Conservation (phyloP, 1,140 invertebrate species). For the Wiebesia pumilae region DNA sequence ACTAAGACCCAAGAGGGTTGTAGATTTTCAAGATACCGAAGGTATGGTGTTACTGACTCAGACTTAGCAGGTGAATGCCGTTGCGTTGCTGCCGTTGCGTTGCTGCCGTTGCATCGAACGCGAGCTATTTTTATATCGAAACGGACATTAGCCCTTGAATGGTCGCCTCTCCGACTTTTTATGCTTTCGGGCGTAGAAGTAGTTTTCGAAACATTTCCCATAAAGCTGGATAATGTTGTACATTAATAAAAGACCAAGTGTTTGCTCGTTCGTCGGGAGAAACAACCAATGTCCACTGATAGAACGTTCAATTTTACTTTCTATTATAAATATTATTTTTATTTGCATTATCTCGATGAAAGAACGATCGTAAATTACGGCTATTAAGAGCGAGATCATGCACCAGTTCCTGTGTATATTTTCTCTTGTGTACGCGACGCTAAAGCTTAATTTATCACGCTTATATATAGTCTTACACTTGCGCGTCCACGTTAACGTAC, state of each 20-base stretch:
- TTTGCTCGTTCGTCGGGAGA: not conserved
- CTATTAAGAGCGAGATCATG: constrained; percentile 16
- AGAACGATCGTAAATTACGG: not conserved
- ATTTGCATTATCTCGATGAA: constrained; percentile 20
- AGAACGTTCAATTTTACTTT: constrained; percentile 4
- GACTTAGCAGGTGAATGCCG: constrained; percentile 45
- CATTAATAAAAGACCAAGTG: constrained; percentile 1
- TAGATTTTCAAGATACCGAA: constrained; percentile 50
- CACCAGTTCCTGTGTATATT: constrained; percentile 4
- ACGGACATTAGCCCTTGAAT: constrained; percentile 4
- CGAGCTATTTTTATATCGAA: constrained; percentile 41
- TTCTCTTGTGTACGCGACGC: constrained; percentile 6
- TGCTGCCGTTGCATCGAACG: not conserved
- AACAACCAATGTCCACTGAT: not conserved
- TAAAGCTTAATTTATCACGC: constrained; percentile 44
- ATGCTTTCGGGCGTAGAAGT: not conserved
- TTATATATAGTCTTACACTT: constrained; percentile 8
- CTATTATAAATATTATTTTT: constrained; percentile 29
- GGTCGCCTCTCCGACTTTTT: constrained; percentile 1
- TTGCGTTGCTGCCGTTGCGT: not conserved
- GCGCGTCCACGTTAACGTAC: not conserved
- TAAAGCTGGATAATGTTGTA: constrained; percentile 8
- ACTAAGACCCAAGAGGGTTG: constrained; percentile 48
- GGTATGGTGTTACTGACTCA: constrained; percentile 49
- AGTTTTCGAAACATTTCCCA: constrained; percentile 6